Evolutionary conservation across 1,140 invertebrate species (phyloP), one percentile per base, ranked within the genome.

Genomic region (Penaeus japonicus): DNA sequence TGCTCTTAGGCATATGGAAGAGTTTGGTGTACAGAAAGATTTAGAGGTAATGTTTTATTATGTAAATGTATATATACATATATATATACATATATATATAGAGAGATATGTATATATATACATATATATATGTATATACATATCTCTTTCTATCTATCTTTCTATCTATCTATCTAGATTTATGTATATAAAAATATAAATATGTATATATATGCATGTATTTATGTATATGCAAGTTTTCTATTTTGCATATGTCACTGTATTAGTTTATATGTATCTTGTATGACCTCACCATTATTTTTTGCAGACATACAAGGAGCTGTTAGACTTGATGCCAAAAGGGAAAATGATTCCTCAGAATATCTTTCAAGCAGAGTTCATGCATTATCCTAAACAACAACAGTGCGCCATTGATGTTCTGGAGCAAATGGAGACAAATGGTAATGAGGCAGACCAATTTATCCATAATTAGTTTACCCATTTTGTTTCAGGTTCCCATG

Each of bases 351-450:
- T 99, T 85, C 95, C 98, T 0, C 93, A 92, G 53, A 98, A 96
- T 93, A 92, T 95, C 27, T 95, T 96, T 91, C 97, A 98, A 94
- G 94, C 95, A 0, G 96, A 98, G 92, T 96, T 98, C 90, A 95
- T 96, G 94, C 97, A 99, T 92, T 99, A 96, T 93, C 97, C 98
- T 0, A 96, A 97, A 93, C 98, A 99, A 91, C 99, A 99, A 92
- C 95, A 97, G 82, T 97, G 97, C 93, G 96, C 95, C 30, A 95
- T 98, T 15, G 96, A 97, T 91, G 90, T 99, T 65, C 92, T 99
- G 18, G 95, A 96, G 90, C 95, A 97, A 93, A 99, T 99, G 97
- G 97, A 99, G 94, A 93, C 95, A 85, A 96, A 98, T 94, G 95
- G 96, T 96, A 93, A 92, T 47, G 7, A 47, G 5, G 39, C 12